Percentiles rank a stretch among this genome's conserved stretches.
Evolutionary conservation across 1,140 invertebrate genomes (phyloP).

Genomic region (Agrypnia vestita): DNA sequence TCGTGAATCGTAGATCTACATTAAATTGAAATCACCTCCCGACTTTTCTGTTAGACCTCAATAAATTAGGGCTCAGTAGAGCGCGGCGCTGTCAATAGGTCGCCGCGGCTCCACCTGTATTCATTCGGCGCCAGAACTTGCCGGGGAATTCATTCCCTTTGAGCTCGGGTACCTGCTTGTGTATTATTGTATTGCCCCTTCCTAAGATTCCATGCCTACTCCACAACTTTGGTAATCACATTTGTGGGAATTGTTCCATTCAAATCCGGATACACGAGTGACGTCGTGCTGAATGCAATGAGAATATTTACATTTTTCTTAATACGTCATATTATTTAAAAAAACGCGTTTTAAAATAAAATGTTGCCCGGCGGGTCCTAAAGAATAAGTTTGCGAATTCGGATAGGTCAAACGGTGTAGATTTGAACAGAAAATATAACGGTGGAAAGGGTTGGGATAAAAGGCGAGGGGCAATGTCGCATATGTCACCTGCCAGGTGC

Average conservation of each 20-base stretch:
- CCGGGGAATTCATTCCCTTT: slow-evolving; percentile 39
- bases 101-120: slow-evolving; percentile 6
- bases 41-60: background rate
- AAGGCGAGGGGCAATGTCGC: too few relatives aligned
- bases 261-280: background rate
- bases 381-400: too few relatives aligned
- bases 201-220: background rate
- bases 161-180: slow-evolving; percentile 12
- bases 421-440: too few relatives aligned
- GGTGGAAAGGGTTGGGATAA: too few relatives aligned
- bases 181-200: slow-evolving; percentile 42
- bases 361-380: too few relatives aligned
- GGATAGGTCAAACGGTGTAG: too few relatives aligned
- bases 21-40: slow-evolving; percentile 22
- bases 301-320: too few relatives aligned
- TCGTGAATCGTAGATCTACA: background rate
- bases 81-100: slow-evolving; percentile 1
- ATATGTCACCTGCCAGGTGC: too few relatives aligned
- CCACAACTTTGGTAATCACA: background rate
- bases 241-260: background rate
- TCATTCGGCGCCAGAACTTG: slow-evolving; percentile 40
- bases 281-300: too few relatives aligned
- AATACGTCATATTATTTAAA: too few relatives aligned
- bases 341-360: too few relatives aligned
- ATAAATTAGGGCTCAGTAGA: background rate